phyloP scores from a whole-genome alignment of 2,113 vertebrate species.

The Pangasianodon gigas region DNA sequence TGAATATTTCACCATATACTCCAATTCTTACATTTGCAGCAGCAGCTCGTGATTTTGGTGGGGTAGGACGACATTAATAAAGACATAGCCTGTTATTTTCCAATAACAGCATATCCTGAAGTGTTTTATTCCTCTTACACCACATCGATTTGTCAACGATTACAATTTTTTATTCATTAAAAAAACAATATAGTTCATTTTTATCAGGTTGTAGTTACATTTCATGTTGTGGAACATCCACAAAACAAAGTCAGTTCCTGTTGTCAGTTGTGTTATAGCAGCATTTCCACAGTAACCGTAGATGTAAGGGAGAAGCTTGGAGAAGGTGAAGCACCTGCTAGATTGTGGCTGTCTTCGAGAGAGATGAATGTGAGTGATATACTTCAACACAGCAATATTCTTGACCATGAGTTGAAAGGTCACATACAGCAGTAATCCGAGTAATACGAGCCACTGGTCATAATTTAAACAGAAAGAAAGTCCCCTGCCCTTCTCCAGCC shows the following conservation, averaged over 20 bases:
- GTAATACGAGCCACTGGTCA: conserved; percentile 23
- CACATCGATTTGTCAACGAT: neutral
- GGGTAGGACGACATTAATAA: too few species aligned
- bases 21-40: too few species aligned
- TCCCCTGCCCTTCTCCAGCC: neutral
- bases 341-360: neutral
- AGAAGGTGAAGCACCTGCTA: conserved; percentile 15
- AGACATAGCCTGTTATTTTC: neutral
- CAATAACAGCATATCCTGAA: neutral
- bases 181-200: neutral
- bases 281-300: neutral
- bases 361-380: neutral
- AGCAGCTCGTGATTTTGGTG: too few species aligned
- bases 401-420: conserved; percentile 25
- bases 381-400: conserved; percentile 8
- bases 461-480: conserved; percentile 25
- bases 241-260: neutral
- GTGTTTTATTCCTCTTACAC: neutral
- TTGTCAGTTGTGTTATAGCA: neutral
- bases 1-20: too few species aligned
- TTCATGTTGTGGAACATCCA: neutral
- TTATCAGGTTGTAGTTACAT: neutral
- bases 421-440: neutral
- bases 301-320: neutral
- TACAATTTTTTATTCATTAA: too few species aligned